Evolutionary conservation across 1,140 invertebrate species (phyloP).

Genomic region (Drosophila insularis): DNA sequence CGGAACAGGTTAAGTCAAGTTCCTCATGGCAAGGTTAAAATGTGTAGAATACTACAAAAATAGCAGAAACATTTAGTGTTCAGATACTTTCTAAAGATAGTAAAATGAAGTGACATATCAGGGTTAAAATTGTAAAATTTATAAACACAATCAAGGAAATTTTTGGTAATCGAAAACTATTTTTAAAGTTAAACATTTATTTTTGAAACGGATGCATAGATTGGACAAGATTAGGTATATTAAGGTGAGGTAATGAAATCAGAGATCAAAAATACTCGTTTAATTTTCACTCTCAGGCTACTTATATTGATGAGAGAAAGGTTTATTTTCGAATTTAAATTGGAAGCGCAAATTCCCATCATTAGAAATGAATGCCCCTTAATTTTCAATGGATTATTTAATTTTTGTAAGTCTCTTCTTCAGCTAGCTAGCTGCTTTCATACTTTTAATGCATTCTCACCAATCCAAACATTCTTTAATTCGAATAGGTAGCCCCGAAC

Average conservation of each 20-base stretch:
- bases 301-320: not conserved
- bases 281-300: too few species aligned
- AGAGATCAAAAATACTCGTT: not conserved
- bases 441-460: slow-evolving; percentile 17
- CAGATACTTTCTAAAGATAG: slow-evolving; percentile 29
- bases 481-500: slow-evolving; percentile 41
- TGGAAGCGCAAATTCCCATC: not conserved
- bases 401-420: slow-evolving; percentile 2
- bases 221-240: not conserved
- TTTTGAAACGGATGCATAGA: not conserved
- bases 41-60: slow-evolving; percentile 17
- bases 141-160: slow-evolving; percentile 5
- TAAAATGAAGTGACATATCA: not conserved
- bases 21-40: slow-evolving; percentile 45
- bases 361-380: not conserved
- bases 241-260: not conserved
- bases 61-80: not conserved
- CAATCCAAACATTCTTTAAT: slow-evolving; percentile 48
- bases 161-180: not conserved
- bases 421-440: not conserved
- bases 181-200: not conserved
- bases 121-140: not conserved
- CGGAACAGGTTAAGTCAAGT: slow-evolving; percentile 33
- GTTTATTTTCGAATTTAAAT: not conserved
- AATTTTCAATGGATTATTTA: slow-evolving; percentile 8